Base-by-base conservation (phyloP, 2,888 invertebrate species). In the Monopis laevigella region DNA sequence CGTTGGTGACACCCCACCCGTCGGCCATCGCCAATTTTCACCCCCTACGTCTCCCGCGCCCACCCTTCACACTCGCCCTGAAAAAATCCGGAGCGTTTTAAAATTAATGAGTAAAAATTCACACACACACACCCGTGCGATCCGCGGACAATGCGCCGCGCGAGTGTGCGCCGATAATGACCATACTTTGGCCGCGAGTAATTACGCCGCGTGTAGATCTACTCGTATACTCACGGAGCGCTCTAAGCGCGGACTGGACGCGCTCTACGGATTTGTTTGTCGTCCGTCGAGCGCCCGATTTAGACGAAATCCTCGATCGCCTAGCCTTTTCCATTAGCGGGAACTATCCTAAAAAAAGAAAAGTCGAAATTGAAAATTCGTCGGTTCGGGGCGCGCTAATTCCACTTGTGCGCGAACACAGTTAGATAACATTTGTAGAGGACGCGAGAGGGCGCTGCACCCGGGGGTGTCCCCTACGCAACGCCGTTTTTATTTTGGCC, bases 71-170 rank as follows among this genome's bases (percentile, higher is more conserved):
- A 71, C 72, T 78, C 77, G 69, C 77, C 72, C 78, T 74, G 77
- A 75, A 81, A 80, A 82, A 82, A 82, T 82, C 80, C 81, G 61
- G 75, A 80, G 77, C 81, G 80, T 81, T 82, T 82, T 82, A 82
- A 82, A 82, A 82, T 82, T 82, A 82, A 82, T 82, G 82, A 82
- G 82, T 81, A 81, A 81, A 80, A 82, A 81, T 81, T 67, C 71
- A 81, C 81, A 77, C 78, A 78, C 75, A 77, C 81, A 73, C 59
- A 56, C 58, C 61, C 59, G 19, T 18, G 12, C n/a, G n/a, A n/a
- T 11, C 21, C 39, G 58, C 61, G 65, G 60, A 68, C 72, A 67
- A 67, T 68, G 75, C 70, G 63, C 58, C 71, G n/a, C 56, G 56
- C 53, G 59, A 55, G 53, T 62, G 65, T 56, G 69, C 51, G n/a